phyloP scores from a whole-genome alignment of 2,888 invertebrate species.

The Rhingia campestris region DNA sequence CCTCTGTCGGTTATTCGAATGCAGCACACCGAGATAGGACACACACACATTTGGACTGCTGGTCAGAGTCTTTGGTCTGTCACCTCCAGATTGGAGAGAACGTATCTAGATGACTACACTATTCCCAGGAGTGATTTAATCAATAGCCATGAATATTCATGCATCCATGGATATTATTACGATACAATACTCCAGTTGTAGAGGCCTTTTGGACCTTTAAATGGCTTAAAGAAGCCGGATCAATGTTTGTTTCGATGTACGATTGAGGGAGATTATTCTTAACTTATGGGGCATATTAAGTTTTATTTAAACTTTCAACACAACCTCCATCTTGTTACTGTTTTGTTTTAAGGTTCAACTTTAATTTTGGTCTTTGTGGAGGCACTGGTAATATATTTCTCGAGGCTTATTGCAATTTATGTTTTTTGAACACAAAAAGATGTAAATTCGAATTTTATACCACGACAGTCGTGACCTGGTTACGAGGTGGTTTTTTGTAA shows the following conservation, averaged over 20 bases:
- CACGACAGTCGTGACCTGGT: background rate
- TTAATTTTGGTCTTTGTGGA: background rate
- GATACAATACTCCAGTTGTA: slow-evolving; percentile 15
- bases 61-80: slow-evolving; percentile 52
- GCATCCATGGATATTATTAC: slow-evolving; percentile 36
- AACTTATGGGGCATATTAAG: background rate
- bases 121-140: slow-evolving; percentile 36
- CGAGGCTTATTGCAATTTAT: slow-evolving; percentile 8
- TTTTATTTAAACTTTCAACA: slow-evolving; percentile 7
- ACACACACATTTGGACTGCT: slow-evolving; percentile 1
- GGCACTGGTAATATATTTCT: background rate
- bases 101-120: slow-evolving; percentile 15
- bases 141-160: slow-evolving; percentile 52
- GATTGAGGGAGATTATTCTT: background rate
- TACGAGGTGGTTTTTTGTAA: background rate
- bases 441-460: background rate
- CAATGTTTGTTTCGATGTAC: slow-evolving; percentile 8
- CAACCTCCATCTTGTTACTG: no score
- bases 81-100: slow-evolving; percentile 43
- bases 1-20: slow-evolving; percentile 32
- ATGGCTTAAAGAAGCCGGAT: background rate
- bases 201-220: background rate
- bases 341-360: background rate
- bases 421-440: slow-evolving; percentile 1
- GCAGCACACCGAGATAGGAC: slow-evolving; percentile 36